Conservation (phyloP, 1,140 invertebrate genomes). For the Propsilocerus akamusi region DNA sequence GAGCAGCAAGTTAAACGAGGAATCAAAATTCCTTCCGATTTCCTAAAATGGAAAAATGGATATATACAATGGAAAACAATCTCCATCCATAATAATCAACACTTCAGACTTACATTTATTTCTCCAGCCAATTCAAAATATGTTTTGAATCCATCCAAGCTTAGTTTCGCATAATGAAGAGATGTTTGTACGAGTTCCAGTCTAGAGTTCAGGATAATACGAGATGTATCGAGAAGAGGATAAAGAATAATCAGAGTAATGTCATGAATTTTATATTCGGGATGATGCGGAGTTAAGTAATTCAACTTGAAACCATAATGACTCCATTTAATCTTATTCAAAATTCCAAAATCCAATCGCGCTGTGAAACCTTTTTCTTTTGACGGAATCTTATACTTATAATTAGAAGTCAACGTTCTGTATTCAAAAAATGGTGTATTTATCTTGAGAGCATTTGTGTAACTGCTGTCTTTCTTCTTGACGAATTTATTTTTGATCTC, state of each 20-base stretch:
- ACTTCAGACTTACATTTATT: not conserved
- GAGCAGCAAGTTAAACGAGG: not conserved
- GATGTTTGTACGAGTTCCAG: slow-evolving; percentile 9
- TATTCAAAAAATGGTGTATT: not conserved
- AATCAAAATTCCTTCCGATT: not conserved
- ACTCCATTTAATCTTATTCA: slow-evolving; percentile 25
- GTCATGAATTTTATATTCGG: slow-evolving; percentile 26
- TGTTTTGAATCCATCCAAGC: slow-evolving; percentile 8
- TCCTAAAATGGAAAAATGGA: not conserved
- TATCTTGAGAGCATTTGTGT: not conserved
- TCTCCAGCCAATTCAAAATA: not conserved
- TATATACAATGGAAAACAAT: too few species aligned
- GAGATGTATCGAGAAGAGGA: slow-evolving; percentile 15
- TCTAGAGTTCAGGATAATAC: slow-evolving; percentile 16
- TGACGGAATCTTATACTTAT: not conserved
- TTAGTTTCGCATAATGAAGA: slow-evolving; percentile 12
- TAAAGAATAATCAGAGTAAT: slow-evolving; percentile 22
- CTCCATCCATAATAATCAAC: not conserved
- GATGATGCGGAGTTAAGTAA: slow-evolving; percentile 28
- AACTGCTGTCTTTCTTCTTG: not conserved
- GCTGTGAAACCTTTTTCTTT: not conserved
- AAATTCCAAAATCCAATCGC: not conserved
- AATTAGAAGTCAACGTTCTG: not conserved
- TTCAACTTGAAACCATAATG: slow-evolving; percentile 18
- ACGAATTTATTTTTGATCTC: not conserved